phyloP scores from a whole-genome alignment of 2,888 invertebrate species.

The Beris chalybata region DNA sequence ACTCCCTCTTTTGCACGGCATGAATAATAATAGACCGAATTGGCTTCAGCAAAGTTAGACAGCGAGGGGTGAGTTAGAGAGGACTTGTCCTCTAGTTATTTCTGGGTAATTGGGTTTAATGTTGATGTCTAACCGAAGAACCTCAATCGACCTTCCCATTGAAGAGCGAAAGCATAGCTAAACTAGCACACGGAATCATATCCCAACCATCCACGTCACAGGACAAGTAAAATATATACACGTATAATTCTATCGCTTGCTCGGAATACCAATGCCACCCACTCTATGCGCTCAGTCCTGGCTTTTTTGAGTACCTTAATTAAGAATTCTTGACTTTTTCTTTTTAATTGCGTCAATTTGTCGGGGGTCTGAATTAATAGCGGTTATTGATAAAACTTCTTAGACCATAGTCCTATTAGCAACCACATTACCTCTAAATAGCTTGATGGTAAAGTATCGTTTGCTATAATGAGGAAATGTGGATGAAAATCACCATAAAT shows the following conservation, averaged over 20 bases:
- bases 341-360: constrained; percentile 24
- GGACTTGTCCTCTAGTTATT: constrained; percentile 24
- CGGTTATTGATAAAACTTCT: constrained; percentile 23
- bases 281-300: not conserved
- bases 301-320: constrained; percentile 7
- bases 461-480: constrained; percentile 2
- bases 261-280: not conserved
- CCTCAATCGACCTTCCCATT: not conserved
- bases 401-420: constrained; percentile 12
- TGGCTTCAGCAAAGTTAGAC: constrained; percentile 8
- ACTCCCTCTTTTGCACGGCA: not conserved
- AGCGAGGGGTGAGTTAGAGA: constrained; percentile 10
- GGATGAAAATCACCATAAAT: constrained; percentile 3
- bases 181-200: not conserved
- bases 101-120: constrained; percentile 30
- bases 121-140: constrained; percentile 7
- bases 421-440: constrained; percentile 5
- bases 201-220: not conserved
- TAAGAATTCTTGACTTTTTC: constrained; percentile 7
- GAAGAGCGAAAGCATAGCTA: not conserved
- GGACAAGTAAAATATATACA: not conserved
- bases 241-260: not conserved
- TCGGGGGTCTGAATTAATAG: constrained; percentile 7
- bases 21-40: constrained; percentile 27
- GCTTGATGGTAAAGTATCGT: constrained; percentile 11